Conservation (phyloP, 2,888 invertebrate species). For the Lacanobia wlatinum region DNA sequence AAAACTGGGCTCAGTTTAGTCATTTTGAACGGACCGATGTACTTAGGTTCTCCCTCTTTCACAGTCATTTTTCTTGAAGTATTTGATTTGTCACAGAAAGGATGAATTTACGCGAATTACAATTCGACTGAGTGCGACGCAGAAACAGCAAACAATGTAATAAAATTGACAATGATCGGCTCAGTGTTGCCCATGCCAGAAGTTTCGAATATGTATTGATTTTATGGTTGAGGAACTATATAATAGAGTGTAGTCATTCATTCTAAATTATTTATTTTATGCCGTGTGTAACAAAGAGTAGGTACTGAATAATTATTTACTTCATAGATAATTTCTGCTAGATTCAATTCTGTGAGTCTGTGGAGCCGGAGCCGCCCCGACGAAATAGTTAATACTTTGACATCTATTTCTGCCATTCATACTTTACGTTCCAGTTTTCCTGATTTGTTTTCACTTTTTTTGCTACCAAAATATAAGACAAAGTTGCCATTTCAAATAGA, state of each 20-base stretch:
- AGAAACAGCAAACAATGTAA: neutral
- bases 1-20: slow-evolving; percentile 19
- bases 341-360: neutral
- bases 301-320: neutral
- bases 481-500: neutral
- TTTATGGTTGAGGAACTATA: neutral
- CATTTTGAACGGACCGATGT: slow-evolving; percentile 12
- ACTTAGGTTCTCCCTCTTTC: slow-evolving; percentile 31
- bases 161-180: neutral
- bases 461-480: neutral
- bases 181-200: slow-evolving; percentile 31
- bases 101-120: neutral
- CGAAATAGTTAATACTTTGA: too few species aligned
- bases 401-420: neutral
- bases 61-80: slow-evolving; percentile 37
- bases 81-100: neutral
- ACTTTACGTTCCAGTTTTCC: too few species aligned
- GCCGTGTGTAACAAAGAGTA: neutral
- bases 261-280: neutral
- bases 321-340: neutral
- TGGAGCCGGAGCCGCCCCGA: neutral
- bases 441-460: neutral
- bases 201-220: slow-evolving; percentile 26
- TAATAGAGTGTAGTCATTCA: neutral
- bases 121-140: too few species aligned